Evolutionary conservation across 2,888 invertebrate species (phyloP).

Genomic region (Chesias legatella): DNA sequence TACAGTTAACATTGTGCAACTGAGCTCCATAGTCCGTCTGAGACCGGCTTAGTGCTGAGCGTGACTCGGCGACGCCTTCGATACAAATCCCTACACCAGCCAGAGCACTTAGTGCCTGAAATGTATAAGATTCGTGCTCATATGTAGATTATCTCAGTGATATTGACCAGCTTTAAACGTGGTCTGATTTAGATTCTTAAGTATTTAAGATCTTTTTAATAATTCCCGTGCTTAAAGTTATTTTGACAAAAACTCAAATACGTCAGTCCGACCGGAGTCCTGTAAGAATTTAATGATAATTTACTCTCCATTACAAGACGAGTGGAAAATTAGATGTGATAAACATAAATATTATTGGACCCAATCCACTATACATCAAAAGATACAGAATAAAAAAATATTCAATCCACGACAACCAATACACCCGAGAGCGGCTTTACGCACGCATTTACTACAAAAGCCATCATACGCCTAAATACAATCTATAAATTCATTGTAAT

Average conservation of each 20-base stretch:
- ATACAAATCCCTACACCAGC: constrained; percentile 33
- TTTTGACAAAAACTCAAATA: too few relatives aligned
- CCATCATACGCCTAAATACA: constrained; percentile 38
- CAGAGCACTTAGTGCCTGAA: constrained; percentile 34
- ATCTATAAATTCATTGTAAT: constrained; percentile 45
- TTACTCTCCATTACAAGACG: too few relatives aligned
- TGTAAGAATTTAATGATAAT: too few relatives aligned
- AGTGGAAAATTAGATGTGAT: too few relatives aligned
- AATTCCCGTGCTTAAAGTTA: too few relatives aligned
- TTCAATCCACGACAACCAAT: constrained; percentile 20
- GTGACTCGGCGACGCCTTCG: constrained; percentile 33
- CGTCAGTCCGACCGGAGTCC: too few relatives aligned
- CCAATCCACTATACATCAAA: background rate
- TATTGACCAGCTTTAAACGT: too few relatives aligned
- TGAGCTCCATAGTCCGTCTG: constrained; percentile 28
- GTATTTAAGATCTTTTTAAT: too few relatives aligned
- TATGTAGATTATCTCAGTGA: constrained; percentile 4
- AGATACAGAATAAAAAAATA: constrained; percentile 4
- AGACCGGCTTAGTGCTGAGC: constrained; percentile 32
- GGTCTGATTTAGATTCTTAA: too few relatives aligned
- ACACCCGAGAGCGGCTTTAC: constrained; percentile 20
- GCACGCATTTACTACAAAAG: constrained; percentile 30
- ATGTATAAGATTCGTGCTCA: constrained; percentile 34
- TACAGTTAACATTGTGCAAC: constrained; percentile 27
- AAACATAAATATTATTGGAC: background rate